These are phyloP conservation scores for Helicoverpa zea DNA, from an alignment of 1,140 invertebrate genomes.

Conservation along the genomic window DNA sequence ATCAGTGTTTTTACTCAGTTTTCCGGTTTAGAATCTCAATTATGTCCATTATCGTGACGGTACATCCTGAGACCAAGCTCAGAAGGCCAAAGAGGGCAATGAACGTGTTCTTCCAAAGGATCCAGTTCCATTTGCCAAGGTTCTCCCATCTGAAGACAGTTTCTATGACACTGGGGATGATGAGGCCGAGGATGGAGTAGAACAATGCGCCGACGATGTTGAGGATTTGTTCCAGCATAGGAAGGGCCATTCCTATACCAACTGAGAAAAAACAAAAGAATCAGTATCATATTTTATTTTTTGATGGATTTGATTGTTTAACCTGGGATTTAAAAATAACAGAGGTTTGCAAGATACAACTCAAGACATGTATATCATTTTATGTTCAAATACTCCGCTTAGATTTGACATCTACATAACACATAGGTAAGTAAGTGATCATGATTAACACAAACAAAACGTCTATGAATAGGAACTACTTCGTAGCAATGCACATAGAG, in stretches of 20 bases:
- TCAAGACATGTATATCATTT: too few species aligned
- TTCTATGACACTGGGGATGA: slow-evolving; percentile 95
- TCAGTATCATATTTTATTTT: neutral
- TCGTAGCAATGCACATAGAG: too few species aligned
- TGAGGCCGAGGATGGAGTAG: slow-evolving; percentile 94
- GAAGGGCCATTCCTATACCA: slow-evolving; percentile 91
- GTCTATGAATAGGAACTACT: too few species aligned
- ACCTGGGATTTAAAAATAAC: too few species aligned
- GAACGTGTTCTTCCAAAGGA: slow-evolving; percentile 89
- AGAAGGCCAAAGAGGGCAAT: slow-evolving; percentile 88
- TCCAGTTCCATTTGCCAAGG: slow-evolving; percentile 89
- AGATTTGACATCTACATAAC: too few species aligned
- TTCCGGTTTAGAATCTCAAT: slow-evolving; percentile 70
- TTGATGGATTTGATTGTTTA: neutral
- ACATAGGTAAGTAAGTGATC: too few species aligned
- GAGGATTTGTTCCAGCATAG: slow-evolving; percentile 95
- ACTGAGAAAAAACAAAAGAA: slow-evolving; percentile 86
- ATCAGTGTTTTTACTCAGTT: slow-evolving; percentile 60
- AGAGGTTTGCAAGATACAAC: too few species aligned
- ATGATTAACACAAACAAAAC: neutral
- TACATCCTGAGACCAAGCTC: slow-evolving; percentile 89
- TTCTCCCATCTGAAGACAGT: slow-evolving; percentile 90
- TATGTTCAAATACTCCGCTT: too few species aligned
- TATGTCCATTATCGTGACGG: slow-evolving; percentile 78
- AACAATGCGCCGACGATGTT: slow-evolving; percentile 95